Conservation (phyloP, 2,113 vertebrate species). For the Syngnathus scovelli region DNA sequence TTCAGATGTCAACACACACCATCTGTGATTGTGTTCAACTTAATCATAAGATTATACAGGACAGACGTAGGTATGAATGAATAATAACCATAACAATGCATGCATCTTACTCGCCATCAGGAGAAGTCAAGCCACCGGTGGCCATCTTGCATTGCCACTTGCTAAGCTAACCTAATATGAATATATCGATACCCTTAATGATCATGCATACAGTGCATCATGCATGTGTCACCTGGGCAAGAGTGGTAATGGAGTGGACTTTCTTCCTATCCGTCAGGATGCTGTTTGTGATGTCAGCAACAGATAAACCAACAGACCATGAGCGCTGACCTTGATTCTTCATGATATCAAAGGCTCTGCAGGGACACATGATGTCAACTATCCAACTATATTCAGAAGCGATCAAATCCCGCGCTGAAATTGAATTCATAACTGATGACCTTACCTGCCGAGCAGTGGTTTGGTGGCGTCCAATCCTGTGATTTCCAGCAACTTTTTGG, state of each 20-base stretch:
- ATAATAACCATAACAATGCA: too few relatives aligned
- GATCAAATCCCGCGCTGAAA: not conserved
- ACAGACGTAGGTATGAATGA: too few relatives aligned
- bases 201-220: too few relatives aligned
- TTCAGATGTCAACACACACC: too few relatives aligned
- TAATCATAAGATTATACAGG: too few relatives aligned
- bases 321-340: conserved; percentile 86
- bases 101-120: too few relatives aligned
- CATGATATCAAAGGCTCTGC: conserved; percentile 83
- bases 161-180: too few relatives aligned
- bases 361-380: conserved; percentile 2
- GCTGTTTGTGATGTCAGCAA: conserved; percentile 87
- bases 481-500: conserved; percentile 49
- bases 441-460: conserved; percentile 80
- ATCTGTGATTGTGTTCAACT: too few relatives aligned
- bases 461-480: conserved; percentile 65
- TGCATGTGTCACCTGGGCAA: conserved; percentile 77
- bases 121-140: too few relatives aligned
- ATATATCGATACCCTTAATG: too few relatives aligned
- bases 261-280: conserved; percentile 81
- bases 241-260: conserved; percentile 83
- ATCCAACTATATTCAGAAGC: not conserved
- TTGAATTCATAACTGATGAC: not conserved
- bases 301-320: conserved; percentile 88
- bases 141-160: too few relatives aligned